phyloP scores from a whole-genome alignment of 2,888 invertebrate genomes.

The Spilarctia lutea region DNA sequence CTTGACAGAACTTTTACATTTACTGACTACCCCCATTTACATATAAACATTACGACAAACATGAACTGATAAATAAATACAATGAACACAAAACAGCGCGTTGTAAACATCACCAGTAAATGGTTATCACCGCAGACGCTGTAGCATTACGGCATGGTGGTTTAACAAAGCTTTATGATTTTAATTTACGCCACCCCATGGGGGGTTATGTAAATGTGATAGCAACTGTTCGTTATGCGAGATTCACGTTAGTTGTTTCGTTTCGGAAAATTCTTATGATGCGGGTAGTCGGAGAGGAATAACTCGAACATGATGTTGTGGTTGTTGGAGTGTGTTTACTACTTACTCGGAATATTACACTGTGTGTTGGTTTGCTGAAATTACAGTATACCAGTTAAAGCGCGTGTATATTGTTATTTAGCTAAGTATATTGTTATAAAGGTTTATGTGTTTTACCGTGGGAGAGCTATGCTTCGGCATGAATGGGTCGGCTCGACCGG shows the following conservation, averaged over 20 bases:
- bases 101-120: slow-evolving; percentile 46
- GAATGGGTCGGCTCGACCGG: too few relatives aligned
- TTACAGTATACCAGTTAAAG: not conserved
- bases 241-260: slow-evolving; percentile 36
- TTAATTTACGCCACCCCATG: slow-evolving; percentile 56
- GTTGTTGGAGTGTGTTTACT: not conserved
- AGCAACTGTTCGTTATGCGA: slow-evolving; percentile 28
- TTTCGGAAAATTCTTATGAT: not conserved
- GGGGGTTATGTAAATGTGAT: slow-evolving; percentile 54
- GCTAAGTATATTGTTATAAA: not conserved
- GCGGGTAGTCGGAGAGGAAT: not conserved
- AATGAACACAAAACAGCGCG: slow-evolving; percentile 43
- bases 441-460: too few relatives aligned
- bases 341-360: not conserved
- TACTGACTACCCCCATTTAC: slow-evolving; percentile 1
- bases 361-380: not conserved
- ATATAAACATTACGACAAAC: not conserved
- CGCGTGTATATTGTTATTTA: not conserved
- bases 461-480: too few relatives aligned
- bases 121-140: slow-evolving; percentile 36
- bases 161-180: slow-evolving; percentile 57
- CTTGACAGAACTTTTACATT: not conserved
- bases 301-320: not conserved
- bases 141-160: slow-evolving; percentile 36
- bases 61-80: slow-evolving; percentile 5